Conservation (phyloP, 2,113 vertebrate genomes). For the Trichechus manatus region DNA sequence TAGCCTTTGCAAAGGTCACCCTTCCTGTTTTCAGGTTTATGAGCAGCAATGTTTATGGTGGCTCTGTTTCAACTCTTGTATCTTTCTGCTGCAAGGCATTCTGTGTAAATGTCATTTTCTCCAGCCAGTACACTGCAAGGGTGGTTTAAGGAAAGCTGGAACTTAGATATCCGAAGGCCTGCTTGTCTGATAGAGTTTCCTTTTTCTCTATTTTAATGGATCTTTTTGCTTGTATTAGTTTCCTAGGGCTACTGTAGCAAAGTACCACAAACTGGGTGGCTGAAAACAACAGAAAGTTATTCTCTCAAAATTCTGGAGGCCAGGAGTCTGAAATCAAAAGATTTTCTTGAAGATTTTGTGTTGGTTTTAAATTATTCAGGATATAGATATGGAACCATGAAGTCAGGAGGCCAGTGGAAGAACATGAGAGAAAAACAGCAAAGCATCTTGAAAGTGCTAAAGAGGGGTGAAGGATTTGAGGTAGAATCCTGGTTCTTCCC, state of each 20-base stretch:
- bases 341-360: neutral
- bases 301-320: neutral
- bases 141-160: neutral
- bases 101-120: slow-evolving; percentile 70
- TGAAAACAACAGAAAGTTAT: neutral
- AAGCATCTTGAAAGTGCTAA: neutral
- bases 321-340: neutral
- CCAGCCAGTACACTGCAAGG: neutral
- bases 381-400: neutral
- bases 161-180: neutral
- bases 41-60: slow-evolving; percentile 42
- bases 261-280: neutral
- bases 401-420: neutral
- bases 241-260: neutral
- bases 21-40: slow-evolving; percentile 71
- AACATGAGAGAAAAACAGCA: neutral
- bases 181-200: neutral
- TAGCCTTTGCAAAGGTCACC: slow-evolving; percentile 74
- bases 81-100: slow-evolving; percentile 53
- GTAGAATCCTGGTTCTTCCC: neutral
- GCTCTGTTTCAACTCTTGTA: slow-evolving; percentile 59
- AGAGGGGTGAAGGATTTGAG: neutral
- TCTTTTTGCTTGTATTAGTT: neutral
- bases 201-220: neutral
- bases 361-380: neutral